Percentiles rank a stretch among this genome's conserved stretches.
These are phyloP conservation scores for Cricetomys ansorgei DNA, from an alignment of 2,113 vertebrate species.

Conservation along the genomic window DNA sequence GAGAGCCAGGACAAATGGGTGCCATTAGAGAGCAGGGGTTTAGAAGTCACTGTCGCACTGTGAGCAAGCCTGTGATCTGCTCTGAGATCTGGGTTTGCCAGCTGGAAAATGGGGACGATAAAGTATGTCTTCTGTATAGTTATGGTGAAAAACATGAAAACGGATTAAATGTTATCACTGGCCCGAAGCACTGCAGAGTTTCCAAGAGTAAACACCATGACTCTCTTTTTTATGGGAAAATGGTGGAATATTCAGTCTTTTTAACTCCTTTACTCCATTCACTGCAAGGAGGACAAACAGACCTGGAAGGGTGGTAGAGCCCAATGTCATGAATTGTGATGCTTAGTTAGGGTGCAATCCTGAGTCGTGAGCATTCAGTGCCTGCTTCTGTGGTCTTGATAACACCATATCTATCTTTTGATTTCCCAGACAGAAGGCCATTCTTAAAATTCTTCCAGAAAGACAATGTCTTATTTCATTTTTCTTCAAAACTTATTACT, in stretches of 20 bases:
- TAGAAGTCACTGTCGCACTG: background rate
- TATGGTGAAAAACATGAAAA: background rate
- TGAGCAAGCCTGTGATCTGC: background rate
- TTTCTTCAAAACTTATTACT: background rate
- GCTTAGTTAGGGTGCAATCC: background rate
- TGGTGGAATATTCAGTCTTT: background rate
- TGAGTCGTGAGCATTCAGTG: constrained; percentile 6
- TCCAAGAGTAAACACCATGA: background rate
- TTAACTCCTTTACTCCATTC: background rate
- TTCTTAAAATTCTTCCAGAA: constrained; percentile 37
- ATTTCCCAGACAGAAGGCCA: constrained; percentile 20
- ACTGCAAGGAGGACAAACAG: background rate
- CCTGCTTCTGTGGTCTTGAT: background rate
- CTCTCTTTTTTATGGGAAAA: background rate
- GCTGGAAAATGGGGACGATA: background rate
- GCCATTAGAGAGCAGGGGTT: background rate
- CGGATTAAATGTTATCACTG: background rate
- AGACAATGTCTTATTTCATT: constrained; percentile 45
- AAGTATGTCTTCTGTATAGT: background rate
- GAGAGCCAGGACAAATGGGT: background rate
- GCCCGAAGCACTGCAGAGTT: background rate
- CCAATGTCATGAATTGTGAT: constrained; percentile 13
- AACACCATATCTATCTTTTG: background rate
- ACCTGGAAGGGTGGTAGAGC: background rate
- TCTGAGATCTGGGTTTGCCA: background rate